phyloP scores from a whole-genome alignment of 2,888 invertebrate genomes.

The Metacarcinus magister region DNA sequence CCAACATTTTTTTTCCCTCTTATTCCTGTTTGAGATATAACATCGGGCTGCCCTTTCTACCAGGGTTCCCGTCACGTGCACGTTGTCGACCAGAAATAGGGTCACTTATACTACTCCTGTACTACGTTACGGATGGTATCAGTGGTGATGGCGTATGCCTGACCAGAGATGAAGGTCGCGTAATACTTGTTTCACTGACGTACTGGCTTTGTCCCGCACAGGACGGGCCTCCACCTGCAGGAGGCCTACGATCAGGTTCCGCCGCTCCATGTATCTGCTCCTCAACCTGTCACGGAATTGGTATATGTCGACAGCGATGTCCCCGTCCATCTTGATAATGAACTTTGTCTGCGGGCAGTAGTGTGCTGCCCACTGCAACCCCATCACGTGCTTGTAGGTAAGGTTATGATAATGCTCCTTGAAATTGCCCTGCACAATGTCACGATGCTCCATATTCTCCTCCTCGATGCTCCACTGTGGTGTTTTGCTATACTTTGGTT shows the following conservation, averaged over 20 bases:
- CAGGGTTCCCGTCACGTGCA: constrained; percentile 91
- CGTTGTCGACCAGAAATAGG: constrained; percentile 96
- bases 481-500: constrained; percentile 78
- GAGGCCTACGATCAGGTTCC: constrained; percentile 79
- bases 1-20: too few relatives aligned
- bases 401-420: constrained; percentile 91
- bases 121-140: constrained; percentile 88
- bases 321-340: constrained; percentile 93
- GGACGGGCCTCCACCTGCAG: constrained; percentile 83
- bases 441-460: constrained; percentile 86
- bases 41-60: too few relatives aligned
- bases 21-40: too few relatives aligned
- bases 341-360: constrained; percentile 88
- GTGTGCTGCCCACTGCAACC: constrained; percentile 89
- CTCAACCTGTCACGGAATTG: constrained; percentile 85
- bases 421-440: constrained; percentile 92
- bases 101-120: constrained; percentile 84
- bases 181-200: constrained; percentile 88
- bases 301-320: constrained; percentile 90
- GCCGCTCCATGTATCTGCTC: constrained; percentile 67
- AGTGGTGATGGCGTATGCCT: constrained; percentile 92
- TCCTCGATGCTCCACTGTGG: constrained; percentile 84
- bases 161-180: constrained; percentile 92
- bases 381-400: constrained; percentile 93
- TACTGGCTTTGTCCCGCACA: constrained; percentile 88